Conservation (phyloP, 2,113 vertebrate genomes). For the Seriola rivoliana region DNA sequence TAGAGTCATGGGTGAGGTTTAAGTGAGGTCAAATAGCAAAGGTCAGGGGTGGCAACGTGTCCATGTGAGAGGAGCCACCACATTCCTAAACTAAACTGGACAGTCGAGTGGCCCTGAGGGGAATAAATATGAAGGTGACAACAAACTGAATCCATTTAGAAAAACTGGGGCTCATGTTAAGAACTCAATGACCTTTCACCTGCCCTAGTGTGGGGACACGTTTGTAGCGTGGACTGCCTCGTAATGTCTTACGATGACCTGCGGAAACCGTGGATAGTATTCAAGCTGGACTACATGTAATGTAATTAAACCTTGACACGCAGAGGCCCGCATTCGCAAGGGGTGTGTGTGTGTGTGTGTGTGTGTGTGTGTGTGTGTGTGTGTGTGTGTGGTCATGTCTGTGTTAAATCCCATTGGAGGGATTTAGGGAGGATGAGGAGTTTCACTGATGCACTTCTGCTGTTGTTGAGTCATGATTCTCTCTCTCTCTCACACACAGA, state of each 20-base stretch:
- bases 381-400: not conserved
- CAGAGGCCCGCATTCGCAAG: not conserved
- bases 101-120: not conserved
- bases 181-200: conserved; percentile 6
- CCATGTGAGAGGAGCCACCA: not conserved
- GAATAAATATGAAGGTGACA: conserved; percentile 12
- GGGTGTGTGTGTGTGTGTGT: conserved; percentile 12
- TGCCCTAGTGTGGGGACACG: not conserved
- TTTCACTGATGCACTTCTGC: conserved; percentile 53
- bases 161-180: not conserved
- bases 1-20: conserved; percentile 21
- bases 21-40: conserved; percentile 53
- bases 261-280: not conserved
- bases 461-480: conserved; percentile 51
- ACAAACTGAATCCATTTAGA: conserved; percentile 21
- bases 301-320: conserved; percentile 36
- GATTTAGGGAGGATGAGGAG: conserved; percentile 58
- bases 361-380: conserved; percentile 14
- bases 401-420: conserved; percentile 52
- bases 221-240: not conserved
- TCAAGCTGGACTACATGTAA: conserved; percentile 35
- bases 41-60: conserved; percentile 38
- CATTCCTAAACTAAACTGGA: not conserved
- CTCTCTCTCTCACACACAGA: conserved; percentile 8
- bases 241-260: conserved; percentile 1